Evolutionary conservation across 2,888 invertebrate genomes (phyloP).

Genomic region (Hydrotaea diabolus): DNA sequence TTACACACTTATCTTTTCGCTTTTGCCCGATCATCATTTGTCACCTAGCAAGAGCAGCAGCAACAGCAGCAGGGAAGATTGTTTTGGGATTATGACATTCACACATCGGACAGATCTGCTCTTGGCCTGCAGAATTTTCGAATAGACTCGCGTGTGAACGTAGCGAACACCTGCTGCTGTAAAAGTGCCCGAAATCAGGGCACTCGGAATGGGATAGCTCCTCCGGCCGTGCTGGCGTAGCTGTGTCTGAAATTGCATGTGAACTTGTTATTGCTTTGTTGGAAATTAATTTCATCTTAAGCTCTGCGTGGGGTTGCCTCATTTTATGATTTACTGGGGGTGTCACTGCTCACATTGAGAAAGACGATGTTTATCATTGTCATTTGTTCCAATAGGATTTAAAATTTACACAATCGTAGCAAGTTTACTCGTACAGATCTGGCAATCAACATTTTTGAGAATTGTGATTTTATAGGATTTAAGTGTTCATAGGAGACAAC

Average conservation of each 20-base stretch:
- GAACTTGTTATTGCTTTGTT: neutral
- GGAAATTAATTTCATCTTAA: constrained; percentile 40
- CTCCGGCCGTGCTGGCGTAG: constrained; percentile 6
- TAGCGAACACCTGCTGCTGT: constrained; percentile 54
- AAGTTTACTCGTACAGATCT: no score
- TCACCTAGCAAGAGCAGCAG: constrained; percentile 23
- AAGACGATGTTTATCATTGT: neutral
- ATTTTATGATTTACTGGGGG: neutral
- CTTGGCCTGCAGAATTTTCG: neutral
- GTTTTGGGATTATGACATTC: constrained; percentile 20
- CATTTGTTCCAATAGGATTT: neutral
- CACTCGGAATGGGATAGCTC: neutral
- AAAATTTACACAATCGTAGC: neutral
- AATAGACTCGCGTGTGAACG: neutral
- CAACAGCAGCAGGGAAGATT: neutral
- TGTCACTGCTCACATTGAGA: neutral
- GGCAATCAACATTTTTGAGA: no score
- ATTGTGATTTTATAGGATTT: no score
- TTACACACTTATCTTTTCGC: neutral
- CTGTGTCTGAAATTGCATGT: constrained; percentile 12
- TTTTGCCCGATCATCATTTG: constrained; percentile 53
- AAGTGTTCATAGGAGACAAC: no score
- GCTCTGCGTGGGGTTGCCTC: constrained; percentile 55
- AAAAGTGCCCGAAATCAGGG: neutral
- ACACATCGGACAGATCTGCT: constrained; percentile 42